Base-by-base conservation (phyloP, 2,113 vertebrate species). In the Elephantulus edwardii region DNA sequence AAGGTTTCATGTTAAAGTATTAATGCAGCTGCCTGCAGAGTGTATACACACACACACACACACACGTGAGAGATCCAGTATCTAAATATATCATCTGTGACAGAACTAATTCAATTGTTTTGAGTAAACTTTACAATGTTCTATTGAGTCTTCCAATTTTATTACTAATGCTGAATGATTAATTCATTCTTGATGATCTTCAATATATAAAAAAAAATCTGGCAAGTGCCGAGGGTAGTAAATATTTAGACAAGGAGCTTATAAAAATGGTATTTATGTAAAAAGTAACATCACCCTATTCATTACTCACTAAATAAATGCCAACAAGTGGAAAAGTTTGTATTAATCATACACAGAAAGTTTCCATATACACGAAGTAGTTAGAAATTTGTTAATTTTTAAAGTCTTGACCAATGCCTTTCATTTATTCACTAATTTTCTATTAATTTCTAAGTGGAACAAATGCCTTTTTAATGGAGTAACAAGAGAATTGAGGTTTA, bases 211-310 rank as follows among this genome's bases (percentile, higher is more conserved):
- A 35, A 35, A 90, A 91, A 90, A 83, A 75, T 56, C 82, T 95
- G 89, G 87, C 68, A 94, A 95, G 78, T 72, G 44, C 40, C 26
- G 71, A 77, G 24, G 58, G 56, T 78, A 87, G 83, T 91, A 95
- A 96, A 95, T 92, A 94, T 94, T 94, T 95, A 92, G 78, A 91
- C 77, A 91, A 48, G 92, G 88, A 95, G 86, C 42, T 95, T 92
- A 93, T 58, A 92, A 92, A 95, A 89, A 91, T 83, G 86, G 88
- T 35, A 83, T 93, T 92, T 86, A 94, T 86, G 52, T 86, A 88
- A 79, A 91, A 88, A 94, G 88, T 44, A 91, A 93, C 90, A 91
- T 91, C 85, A 77, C 30, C 24, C n/a, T 93, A 89, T 58, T 83
- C 64, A 90, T 90, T 94, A 90, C 10, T 93, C 60, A 88, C 26